These are phyloP conservation scores for Rhagoletis pomonella DNA, from an alignment of 1,140 invertebrate species.

Conservation along the genomic window DNA sequence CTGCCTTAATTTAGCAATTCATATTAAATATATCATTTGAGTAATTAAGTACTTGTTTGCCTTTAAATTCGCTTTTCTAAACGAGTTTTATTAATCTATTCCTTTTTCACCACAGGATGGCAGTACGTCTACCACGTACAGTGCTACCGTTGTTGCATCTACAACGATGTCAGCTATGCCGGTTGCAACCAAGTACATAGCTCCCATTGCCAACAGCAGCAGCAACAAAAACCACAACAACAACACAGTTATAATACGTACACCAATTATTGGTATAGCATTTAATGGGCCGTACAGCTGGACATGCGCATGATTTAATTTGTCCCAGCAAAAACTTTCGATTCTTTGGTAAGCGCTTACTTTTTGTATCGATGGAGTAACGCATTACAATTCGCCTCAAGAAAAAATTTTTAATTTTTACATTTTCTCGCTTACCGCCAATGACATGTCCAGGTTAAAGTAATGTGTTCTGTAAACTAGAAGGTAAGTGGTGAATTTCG, in stretches of 20 bases:
- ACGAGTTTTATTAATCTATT: not conserved
- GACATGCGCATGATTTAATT: not conserved
- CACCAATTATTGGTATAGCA: constrained; percentile 8
- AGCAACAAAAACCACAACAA: constrained; percentile 7
- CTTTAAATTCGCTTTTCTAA: not conserved
- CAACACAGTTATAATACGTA: not conserved
- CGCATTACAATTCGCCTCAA: too few relatives aligned
- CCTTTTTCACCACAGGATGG: constrained; percentile 53
- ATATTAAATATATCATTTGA: too few relatives aligned
- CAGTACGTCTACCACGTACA: not conserved
- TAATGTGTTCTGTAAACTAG: too few relatives aligned
- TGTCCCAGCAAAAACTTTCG: too few relatives aligned
- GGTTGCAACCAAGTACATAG: constrained; percentile 62
- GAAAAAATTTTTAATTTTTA: too few relatives aligned
- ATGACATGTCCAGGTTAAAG: too few relatives aligned
- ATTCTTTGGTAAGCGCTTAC: too few relatives aligned
- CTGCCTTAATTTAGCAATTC: too few relatives aligned
- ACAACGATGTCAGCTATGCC: constrained; percentile 57
- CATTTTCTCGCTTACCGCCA: too few relatives aligned
- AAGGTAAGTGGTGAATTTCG: too few relatives aligned
- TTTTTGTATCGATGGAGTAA: too few relatives aligned
- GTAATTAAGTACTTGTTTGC: too few relatives aligned
- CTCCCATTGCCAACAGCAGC: constrained; percentile 56
- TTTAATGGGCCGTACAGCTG: not conserved
- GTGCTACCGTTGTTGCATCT: constrained; percentile 67